phyloP scores from a whole-genome alignment of 2,888 invertebrate species.

The Pammene aurita region DNA sequence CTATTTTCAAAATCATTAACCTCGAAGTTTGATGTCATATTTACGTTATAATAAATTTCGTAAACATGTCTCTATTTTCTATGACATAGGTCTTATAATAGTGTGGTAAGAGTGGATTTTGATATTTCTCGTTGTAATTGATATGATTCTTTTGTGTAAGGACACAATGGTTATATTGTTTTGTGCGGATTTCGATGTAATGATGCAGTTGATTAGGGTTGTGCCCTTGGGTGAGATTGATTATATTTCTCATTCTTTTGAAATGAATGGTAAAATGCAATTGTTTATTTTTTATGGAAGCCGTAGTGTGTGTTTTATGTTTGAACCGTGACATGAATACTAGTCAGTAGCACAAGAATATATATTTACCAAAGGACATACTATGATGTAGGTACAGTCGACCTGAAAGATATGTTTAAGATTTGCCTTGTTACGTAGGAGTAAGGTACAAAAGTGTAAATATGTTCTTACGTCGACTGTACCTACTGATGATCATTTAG shows the following conservation, averaged over 20 bases:
- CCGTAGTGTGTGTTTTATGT: neutral
- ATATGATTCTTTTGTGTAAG: slow-evolving; percentile 27
- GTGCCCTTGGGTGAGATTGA: slow-evolving; percentile 27
- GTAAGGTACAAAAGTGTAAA: too few species aligned
- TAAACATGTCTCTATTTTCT: neutral
- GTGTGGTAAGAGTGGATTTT: neutral
- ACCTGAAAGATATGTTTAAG: too few species aligned
- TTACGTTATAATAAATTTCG: neutral
- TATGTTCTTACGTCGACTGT: too few species aligned
- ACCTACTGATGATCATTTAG: too few species aligned
- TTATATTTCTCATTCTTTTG: slow-evolving; percentile 25
- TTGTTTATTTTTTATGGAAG: slow-evolving; percentile 1
- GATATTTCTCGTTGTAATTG: slow-evolving; percentile 25
- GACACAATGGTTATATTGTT: slow-evolving; percentile 39
- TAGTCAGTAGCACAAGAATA: neutral
- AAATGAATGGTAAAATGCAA: slow-evolving; percentile 16
- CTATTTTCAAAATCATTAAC: neutral
- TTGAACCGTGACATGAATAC: neutral
- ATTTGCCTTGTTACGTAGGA: too few species aligned
- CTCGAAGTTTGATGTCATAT: neutral
- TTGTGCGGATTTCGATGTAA: slow-evolving; percentile 22
- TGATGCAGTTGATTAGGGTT: slow-evolving; percentile 36
- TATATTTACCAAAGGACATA: neutral
- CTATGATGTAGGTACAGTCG: too few species aligned
- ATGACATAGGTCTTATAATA: neutral